A percentile compares a stretch with the other conserved stretches of the same genome.
Conservation (phyloP, 2,797 vertebrate genomes). For the Tragopan temminckii region DNA sequence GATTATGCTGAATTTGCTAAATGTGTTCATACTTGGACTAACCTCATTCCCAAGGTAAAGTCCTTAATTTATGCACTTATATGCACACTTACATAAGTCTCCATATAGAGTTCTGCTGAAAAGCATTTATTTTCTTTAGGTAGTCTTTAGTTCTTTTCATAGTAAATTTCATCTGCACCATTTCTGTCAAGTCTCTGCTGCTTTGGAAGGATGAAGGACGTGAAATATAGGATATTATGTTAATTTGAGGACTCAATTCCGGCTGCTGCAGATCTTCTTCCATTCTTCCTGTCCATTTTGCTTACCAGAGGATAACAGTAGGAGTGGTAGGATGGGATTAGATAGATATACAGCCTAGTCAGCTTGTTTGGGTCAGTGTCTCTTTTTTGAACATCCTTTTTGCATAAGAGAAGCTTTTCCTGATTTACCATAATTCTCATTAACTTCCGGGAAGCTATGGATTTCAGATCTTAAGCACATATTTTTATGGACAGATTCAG, state of each 20-base stretch:
- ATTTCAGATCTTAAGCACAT: neutral
- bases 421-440: neutral
- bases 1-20: neutral
- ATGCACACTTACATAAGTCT: accelerated
- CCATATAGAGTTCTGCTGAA: accelerated
- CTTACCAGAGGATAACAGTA: neutral
- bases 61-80: neutral
- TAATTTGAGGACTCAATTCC: neutral
- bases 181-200: neutral
- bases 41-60: accelerated
- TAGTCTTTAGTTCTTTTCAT: neutral
- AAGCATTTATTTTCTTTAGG: neutral
- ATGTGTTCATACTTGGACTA: neutral
- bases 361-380: neutral
- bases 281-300: neutral
- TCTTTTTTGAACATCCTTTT: neutral
- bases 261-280: neutral
- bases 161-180: neutral
- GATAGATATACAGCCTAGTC: neutral
- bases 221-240: neutral
- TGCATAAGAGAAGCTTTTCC: neutral
- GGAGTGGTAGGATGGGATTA: accelerated
- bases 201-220: neutral
- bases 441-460: neutral
- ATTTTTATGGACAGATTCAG: neutral